A percentile compares a stretch with the other conserved stretches of the same genome.
phyloP scores from a whole-genome alignment of 1,140 invertebrate species.

The Heterodera carotae region DNA sequence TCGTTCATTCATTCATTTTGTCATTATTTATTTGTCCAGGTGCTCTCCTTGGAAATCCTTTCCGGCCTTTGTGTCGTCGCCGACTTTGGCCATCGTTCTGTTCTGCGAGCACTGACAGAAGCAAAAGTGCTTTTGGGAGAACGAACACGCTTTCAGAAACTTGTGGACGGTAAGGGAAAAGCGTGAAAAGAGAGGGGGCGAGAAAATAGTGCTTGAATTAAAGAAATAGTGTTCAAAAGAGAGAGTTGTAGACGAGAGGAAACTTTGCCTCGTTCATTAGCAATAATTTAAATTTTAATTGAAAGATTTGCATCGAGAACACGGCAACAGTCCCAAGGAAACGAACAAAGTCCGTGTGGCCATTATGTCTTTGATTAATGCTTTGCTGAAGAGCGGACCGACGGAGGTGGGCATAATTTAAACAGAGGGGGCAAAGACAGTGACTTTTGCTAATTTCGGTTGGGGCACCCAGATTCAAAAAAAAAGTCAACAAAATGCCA shows the following conservation, averaged over 20 bases:
- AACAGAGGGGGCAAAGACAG: too few species aligned
- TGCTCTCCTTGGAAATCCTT: conserved; percentile 61
- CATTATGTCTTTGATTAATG: conserved; percentile 97
- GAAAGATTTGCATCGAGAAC: conserved; percentile 42
- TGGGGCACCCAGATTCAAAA: too few species aligned
- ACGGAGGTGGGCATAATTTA: conserved; percentile 78
- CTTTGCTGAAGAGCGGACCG: conserved; percentile 90
- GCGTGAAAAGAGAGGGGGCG: too few species aligned
- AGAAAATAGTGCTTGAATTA: conserved; percentile 80
- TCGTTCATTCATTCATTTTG: too few species aligned
- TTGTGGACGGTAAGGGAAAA: conserved; percentile 90
- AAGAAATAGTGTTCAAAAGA: too few species aligned
- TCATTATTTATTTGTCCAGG: conserved; percentile 46
- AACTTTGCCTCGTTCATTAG: too few species aligned
- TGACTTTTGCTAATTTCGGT: too few species aligned
- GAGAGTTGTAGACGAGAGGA: too few species aligned
- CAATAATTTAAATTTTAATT: conserved; percentile 68
- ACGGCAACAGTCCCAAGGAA: conserved; percentile 45
- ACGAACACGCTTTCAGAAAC: conserved; percentile 72
- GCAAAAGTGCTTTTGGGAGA: conserved; percentile 56
- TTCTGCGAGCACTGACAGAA: conserved; percentile 59
- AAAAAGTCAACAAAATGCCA: too few species aligned
- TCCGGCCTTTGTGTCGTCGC: conserved; percentile 60
- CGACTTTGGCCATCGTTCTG: conserved; percentile 57
- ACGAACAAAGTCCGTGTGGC: conserved; percentile 75